Conservation (phyloP, 2,888 invertebrate species). For the Ectobius pallidus region DNA sequence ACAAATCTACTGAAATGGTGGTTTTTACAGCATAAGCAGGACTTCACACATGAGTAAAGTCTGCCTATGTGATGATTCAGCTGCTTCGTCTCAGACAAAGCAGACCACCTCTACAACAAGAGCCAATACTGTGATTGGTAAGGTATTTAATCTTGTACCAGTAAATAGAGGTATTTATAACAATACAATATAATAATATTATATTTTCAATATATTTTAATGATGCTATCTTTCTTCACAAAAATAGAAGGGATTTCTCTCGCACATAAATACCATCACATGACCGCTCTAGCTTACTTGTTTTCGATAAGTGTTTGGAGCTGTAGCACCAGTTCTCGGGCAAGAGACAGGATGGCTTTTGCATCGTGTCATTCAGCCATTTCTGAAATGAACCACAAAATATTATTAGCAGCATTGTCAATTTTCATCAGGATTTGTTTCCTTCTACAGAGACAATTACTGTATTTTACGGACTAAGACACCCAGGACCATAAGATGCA, state of each 20-base stretch:
- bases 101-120: neutral
- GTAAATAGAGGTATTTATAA: conserved; percentile 6
- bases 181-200: neutral
- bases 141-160: conserved; percentile 18
- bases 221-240: neutral
- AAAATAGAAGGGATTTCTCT: conserved; percentile 13
- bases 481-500: no score
- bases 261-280: neutral
- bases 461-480: no score
- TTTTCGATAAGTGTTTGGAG: conserved; percentile 92
- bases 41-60: neutral
- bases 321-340: conserved; percentile 85
- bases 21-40: neutral
- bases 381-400: conserved; percentile 73
- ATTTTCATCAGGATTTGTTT: no score
- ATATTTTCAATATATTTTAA: neutral
- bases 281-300: conserved; percentile 74
- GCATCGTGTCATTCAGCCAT: conserved; percentile 97
- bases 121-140: conserved; percentile 6
- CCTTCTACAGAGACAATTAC: no score
- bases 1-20: neutral
- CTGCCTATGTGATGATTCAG: neutral
- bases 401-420: no score
- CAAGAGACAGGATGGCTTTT: conserved; percentile 77
- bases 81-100: neutral